A percentile compares a stretch with the other conserved stretches of the same genome.
Conservation (phyloP, 2,113 vertebrate species). For the Ammodytes dubius region DNA sequence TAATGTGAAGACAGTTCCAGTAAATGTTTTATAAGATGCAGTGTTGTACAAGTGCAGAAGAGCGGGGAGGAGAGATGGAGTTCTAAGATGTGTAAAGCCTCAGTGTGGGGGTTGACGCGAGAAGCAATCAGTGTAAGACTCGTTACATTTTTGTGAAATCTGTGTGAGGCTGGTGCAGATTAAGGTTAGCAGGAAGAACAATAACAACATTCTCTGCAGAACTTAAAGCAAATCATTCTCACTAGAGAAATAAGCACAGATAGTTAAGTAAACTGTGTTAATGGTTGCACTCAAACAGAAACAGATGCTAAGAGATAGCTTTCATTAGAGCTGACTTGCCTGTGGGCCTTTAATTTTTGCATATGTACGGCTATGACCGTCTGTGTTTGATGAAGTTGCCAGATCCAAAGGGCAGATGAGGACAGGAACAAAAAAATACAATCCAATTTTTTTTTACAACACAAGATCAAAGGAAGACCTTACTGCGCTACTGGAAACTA, state of each 20-base stretch:
- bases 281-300: conserved; percentile 15
- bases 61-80: conserved; percentile 28
- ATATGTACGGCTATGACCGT: conserved; percentile 1
- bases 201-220: conserved; percentile 20
- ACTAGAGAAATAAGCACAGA: too few species aligned
- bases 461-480: conserved; percentile 40
- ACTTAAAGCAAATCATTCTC: conserved; percentile 16
- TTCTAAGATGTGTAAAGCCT: conserved; percentile 48
- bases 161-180: conserved; percentile 30
- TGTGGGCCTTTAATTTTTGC: neutral
- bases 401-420: neutral
- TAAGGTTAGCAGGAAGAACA: conserved; percentile 31
- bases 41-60: conserved; percentile 35
- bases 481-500: conserved; percentile 30
- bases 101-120: conserved; percentile 12
- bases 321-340: neutral
- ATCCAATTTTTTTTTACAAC: conserved; percentile 7
- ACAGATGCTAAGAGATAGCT: conserved; percentile 8
- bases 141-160: conserved; percentile 43
- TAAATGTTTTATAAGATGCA: conserved; percentile 62
- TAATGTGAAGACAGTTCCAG: neutral
- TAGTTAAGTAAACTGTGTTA: conserved; percentile 3
- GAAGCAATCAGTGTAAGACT: conserved; percentile 10
- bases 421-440: conserved; percentile 19
- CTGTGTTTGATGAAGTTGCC: conserved; percentile 14